phyloP scores from a whole-genome alignment of 1,140 invertebrate genomes.

The Psix sp. region DNA sequence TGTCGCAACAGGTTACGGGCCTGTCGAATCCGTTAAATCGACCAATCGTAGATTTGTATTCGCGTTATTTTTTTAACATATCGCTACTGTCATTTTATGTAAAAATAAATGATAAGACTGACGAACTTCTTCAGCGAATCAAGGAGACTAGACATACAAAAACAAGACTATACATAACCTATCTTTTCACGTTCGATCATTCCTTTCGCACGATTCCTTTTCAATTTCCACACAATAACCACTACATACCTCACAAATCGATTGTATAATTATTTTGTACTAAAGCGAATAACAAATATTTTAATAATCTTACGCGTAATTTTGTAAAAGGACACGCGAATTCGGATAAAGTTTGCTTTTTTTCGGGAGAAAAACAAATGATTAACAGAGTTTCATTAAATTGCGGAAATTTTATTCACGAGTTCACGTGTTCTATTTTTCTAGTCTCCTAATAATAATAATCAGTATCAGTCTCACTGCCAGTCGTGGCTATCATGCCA shows the following conservation, averaged over 20 bases:
- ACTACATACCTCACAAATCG: slow-evolving; percentile 29
- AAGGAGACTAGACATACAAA: slow-evolving; percentile 47
- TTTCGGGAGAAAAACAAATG: too few relatives aligned
- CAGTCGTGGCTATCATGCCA: slow-evolving; percentile 28
- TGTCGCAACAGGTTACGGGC: slow-evolving; percentile 12
- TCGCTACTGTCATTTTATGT: slow-evolving; percentile 32
- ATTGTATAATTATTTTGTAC: slow-evolving; percentile 22
- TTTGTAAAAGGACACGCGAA: slow-evolving; percentile 10
- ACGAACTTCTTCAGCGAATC: slow-evolving; percentile 33
- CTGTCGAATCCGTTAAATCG: slow-evolving; percentile 21
- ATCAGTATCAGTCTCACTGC: slow-evolving; percentile 53
- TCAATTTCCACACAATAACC: slow-evolving; percentile 16
- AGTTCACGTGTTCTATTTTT: slow-evolving; percentile 15
- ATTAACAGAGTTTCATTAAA: too few relatives aligned
- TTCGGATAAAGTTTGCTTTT: slow-evolving; percentile 7
- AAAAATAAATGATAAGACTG: slow-evolving; percentile 43
- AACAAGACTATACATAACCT: not conserved
- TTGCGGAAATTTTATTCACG: too few relatives aligned
- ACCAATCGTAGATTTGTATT: slow-evolving; percentile 26
- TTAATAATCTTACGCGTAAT: slow-evolving; percentile 16
- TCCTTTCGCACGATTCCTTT: slow-evolving; percentile 5
- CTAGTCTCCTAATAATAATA: slow-evolving; percentile 47
- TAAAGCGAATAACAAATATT: slow-evolving; percentile 18
- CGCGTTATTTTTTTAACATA: slow-evolving; percentile 37
- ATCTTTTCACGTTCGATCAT: not conserved